phyloP scores from a whole-genome alignment of 2,113 vertebrate species.

The Apus apus region DNA sequence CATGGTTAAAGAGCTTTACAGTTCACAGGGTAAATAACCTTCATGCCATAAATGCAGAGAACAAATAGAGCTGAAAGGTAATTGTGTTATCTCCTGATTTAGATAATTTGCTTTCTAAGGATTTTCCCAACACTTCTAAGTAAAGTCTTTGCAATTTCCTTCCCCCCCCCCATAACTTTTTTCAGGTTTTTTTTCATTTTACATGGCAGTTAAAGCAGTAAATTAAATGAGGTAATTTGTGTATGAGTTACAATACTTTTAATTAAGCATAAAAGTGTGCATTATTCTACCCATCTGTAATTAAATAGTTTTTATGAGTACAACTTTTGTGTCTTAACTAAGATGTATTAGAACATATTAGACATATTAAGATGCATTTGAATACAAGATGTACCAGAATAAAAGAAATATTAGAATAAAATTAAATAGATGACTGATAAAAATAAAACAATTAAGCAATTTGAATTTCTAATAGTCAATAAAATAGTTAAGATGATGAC shows the following conservation, averaged over 20 bases:
- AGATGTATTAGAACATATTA: background rate
- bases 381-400: background rate
- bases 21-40: background rate
- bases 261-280: background rate
- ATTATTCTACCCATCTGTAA: background rate
- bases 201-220: background rate
- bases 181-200: background rate
- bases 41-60: background rate
- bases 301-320: background rate
- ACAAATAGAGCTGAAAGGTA: background rate
- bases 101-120: background rate
- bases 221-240: background rate
- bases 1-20: background rate
- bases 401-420: background rate
- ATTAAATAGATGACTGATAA: slow-evolving; percentile 2
- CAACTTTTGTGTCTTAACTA: background rate
- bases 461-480: background rate
- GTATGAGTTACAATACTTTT: background rate
- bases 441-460: background rate
- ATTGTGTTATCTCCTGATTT: background rate
- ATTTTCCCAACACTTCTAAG: background rate
- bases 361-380: background rate
- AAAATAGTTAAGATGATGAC: background rate
- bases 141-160: background rate
- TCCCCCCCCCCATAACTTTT: background rate